A percentile compares a stretch with the other conserved stretches of the same genome.
phyloP scores from a whole-genome alignment of 2,888 invertebrate genomes.

The Diploptera punctata region DNA sequence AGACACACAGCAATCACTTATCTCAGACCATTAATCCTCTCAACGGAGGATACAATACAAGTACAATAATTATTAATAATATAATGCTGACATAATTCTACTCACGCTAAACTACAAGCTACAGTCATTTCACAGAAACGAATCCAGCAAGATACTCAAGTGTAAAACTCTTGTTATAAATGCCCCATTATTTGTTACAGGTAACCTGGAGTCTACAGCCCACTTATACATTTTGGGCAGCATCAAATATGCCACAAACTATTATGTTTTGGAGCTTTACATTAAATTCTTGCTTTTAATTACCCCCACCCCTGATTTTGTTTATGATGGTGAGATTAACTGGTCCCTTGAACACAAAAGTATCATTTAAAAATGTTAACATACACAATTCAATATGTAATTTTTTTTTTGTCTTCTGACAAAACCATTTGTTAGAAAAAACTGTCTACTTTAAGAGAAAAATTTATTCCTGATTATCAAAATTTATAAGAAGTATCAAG shows the following conservation, averaged over 20 bases:
- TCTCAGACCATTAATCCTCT: too few relatives aligned
- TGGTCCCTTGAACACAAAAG: conserved; percentile 17
- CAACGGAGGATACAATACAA: too few relatives aligned
- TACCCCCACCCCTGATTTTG: not conserved
- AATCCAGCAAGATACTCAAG: conserved; percentile 9
- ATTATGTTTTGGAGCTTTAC: not conserved
- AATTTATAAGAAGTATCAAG: too few relatives aligned
- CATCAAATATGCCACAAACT: conserved; percentile 1
- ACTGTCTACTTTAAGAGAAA: too few relatives aligned
- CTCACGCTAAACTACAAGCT: not conserved
- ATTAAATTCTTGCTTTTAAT: not conserved
- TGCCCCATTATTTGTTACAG: not conserved
- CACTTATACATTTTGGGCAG: too few relatives aligned
- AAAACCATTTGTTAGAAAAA: too few relatives aligned
- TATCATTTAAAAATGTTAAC: too few relatives aligned
- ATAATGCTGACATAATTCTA: not conserved
- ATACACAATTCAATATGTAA: too few relatives aligned
- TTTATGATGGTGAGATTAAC: not conserved
- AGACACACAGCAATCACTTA: not conserved
- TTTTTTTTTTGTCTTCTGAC: too few relatives aligned
- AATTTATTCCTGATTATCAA: too few relatives aligned
- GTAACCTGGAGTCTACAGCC: not conserved
- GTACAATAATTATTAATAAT: too few relatives aligned
- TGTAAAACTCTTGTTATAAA: not conserved
- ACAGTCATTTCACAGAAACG: conserved; percentile 10